These are phyloP conservation scores for Eustalomyia histrio DNA, from an alignment of 2,888 invertebrate genomes.

Conservation along the genomic window DNA sequence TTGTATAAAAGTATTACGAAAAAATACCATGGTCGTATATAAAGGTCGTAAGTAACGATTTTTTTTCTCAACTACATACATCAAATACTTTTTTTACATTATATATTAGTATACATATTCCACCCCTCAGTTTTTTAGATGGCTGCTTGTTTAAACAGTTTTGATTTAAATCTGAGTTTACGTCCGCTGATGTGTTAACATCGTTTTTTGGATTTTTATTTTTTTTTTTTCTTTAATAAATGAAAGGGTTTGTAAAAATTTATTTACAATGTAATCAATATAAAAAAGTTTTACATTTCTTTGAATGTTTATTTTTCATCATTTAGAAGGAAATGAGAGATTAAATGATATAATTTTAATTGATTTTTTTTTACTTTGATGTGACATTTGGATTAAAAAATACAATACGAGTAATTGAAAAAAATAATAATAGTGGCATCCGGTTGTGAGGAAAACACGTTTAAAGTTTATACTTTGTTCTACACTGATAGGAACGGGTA, in stretches of 20 bases:
- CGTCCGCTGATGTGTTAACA: constrained; percentile 41
- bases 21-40: constrained; percentile 39
- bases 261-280: constrained; percentile 60
- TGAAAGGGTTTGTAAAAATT: constrained; percentile 52
- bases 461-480: too few species aligned
- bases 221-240: constrained; percentile 27
- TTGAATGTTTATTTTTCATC: constrained; percentile 21
- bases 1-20: too few species aligned
- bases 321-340: constrained; percentile 1
- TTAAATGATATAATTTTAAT: constrained; percentile 37
- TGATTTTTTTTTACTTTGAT: constrained; percentile 40
- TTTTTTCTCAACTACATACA: constrained; percentile 47
- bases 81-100: constrained; percentile 34
- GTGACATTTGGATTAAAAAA: neutral
- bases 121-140: constrained; percentile 10
- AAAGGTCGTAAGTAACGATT: constrained; percentile 34
- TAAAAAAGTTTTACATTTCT: constrained; percentile 39
- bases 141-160: constrained; percentile 28
- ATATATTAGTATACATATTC: neutral
- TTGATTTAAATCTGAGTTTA: constrained; percentile 48
- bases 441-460: too few species aligned
- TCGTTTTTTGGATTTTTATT: too few species aligned
- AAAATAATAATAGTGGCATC: too few species aligned
- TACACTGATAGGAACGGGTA: too few species aligned
- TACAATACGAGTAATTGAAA: too few species aligned